A percentile compares a stretch with the other conserved stretches of the same genome.
Conservation (phyloP, 2,888 invertebrate genomes). For the Cactoblastis cactorum region DNA sequence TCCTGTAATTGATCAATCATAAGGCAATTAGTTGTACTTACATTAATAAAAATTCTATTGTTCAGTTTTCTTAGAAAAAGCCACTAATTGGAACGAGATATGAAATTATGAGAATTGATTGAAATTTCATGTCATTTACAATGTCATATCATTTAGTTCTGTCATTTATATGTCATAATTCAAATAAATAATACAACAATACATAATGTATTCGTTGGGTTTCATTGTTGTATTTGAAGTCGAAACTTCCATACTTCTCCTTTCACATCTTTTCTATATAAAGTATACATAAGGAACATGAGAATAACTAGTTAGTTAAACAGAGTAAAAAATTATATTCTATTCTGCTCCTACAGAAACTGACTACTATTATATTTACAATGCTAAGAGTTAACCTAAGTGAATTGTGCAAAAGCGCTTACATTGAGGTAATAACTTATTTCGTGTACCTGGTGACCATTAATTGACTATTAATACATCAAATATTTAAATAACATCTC, state of each 20-base stretch:
- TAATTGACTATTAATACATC: conserved; percentile 65
- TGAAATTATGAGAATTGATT: background rate
- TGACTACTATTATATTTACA: conserved; percentile 61
- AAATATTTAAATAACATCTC: conserved; percentile 40
- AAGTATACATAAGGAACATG: conserved; percentile 45
- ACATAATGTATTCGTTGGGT: conserved; percentile 17
- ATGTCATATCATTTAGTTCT: background rate
- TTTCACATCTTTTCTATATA: conserved; percentile 22
- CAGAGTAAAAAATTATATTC: conserved; percentile 15
- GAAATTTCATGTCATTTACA: background rate
- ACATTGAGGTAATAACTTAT: conserved; percentile 76
- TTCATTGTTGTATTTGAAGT: conserved; percentile 16
- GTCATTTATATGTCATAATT: background rate
- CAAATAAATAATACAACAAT: conserved; percentile 1
- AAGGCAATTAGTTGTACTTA: conserved; percentile 11
- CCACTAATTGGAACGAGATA: background rate
- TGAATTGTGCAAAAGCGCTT: conserved; percentile 77
- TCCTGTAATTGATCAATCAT: conserved; percentile 9
- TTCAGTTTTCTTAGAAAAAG: background rate
- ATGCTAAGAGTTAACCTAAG: conserved; percentile 45
- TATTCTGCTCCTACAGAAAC: conserved; percentile 21
- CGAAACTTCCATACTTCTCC: conserved; percentile 11
- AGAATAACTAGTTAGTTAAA: conserved; percentile 30
- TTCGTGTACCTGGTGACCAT: conserved; percentile 75
- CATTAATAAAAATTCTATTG: conserved; percentile 4